Conservation (phyloP, 2,888 invertebrate species). For the Drosophila stalkeri region DNA sequence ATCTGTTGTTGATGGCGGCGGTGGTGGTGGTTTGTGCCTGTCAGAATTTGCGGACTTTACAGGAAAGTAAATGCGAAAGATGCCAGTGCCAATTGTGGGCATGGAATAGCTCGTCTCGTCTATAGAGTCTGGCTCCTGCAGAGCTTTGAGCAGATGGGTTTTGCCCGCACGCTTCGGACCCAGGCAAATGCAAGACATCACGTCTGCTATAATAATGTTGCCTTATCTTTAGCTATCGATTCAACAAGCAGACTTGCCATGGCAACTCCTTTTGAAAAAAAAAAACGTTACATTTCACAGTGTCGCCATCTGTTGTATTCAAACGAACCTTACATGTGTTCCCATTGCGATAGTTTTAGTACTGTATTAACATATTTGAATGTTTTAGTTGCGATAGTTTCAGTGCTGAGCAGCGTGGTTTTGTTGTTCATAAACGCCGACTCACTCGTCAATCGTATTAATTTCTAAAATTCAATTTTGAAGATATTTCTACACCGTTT, state of each 20-base stretch:
- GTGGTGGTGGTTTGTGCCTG: conserved; percentile 46
- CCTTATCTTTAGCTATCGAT: conserved; percentile 40
- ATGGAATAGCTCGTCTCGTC: conserved; percentile 92
- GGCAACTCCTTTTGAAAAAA: conserved; percentile 33
- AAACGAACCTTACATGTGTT: not conserved
- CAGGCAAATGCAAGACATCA: conserved; percentile 88
- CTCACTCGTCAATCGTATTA: conserved; percentile 1
- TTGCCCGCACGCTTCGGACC: conserved; percentile 93
- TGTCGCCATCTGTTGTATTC: conserved; percentile 35
- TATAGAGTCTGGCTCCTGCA: conserved; percentile 89
- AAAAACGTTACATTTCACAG: conserved; percentile 4
- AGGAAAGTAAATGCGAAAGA: conserved; percentile 88
- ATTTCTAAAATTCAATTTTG: not conserved
- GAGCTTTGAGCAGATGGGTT: conserved; percentile 90
- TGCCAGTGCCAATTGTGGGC: conserved; percentile 92
- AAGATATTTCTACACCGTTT: not conserved
- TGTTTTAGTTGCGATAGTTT: not conserved
- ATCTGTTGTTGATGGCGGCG: conserved; percentile 24
- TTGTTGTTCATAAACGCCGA: not conserved
- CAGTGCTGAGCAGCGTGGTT: conserved; percentile 14
- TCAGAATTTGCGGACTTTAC: conserved; percentile 68
- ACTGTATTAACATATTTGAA: not conserved
- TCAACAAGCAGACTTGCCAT: conserved; percentile 39
- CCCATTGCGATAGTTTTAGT: not conserved
- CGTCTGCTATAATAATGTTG: not conserved